Evolutionary conservation across 2,888 invertebrate genomes (phyloP), one percentile per base, ranked within the genome.

Genomic region (Himalopsyche tibetana): DNA sequence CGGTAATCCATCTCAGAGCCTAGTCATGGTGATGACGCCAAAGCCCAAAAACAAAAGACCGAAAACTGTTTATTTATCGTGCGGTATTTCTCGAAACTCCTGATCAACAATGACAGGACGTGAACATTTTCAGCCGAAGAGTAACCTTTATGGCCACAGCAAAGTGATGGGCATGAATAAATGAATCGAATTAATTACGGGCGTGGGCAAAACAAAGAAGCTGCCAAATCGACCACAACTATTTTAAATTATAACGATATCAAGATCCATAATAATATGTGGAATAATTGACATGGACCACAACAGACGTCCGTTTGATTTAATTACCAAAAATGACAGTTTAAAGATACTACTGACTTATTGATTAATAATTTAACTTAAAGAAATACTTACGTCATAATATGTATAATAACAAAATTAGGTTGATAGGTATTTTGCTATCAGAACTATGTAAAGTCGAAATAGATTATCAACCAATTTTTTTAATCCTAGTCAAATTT

Each of bases 61-160:
- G 38, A 74, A 74, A 28, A 28, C 38, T 51, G 51, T 51, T 15
- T 36, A 74, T 74, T 74, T 36, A 15, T 38, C 15, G 38, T 36
- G 74, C 5, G 74, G 74, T 74, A 74, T 74, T 63, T 74, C 74
- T 28, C 38, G 36, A 74, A 74, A 74, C 15, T 36, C 36, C 19
- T 12, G 12, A 28, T 15, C 28, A 74, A 74, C 74, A 74, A 74
- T 74, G 74, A 6, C 74, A 74, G 74, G 74, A 74, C 36, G 74
- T 74, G 19, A 63, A 38, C 38, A 36, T 36, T 36, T 74, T 36
- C 38, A 74, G 28, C 74, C 28, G 74, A 74, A 15, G 15, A 15
- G 15, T 51, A 36, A 74, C 15, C 36, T 74, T 28, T 74, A 74
- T 15, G 74, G 74, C 36, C 15, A 19, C 74, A 15, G 28, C 36